Base-by-base conservation (phyloP, 1,140 invertebrate genomes). In the Apis cerana region DNA sequence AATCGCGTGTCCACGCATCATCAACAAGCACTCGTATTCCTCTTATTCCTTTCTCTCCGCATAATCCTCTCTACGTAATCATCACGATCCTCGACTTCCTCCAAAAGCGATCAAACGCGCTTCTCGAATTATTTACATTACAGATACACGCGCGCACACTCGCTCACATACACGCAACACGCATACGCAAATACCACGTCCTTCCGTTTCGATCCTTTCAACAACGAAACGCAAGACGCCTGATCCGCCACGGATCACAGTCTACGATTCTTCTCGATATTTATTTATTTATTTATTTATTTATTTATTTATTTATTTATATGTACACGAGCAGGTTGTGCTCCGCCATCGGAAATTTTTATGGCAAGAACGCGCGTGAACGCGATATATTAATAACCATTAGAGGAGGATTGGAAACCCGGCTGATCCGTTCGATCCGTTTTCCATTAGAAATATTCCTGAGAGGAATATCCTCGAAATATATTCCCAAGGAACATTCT, bases 321-420 rank as follows among this genome's bases (percentile, higher is more conserved):
- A 71, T 71, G 23, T 83, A 86, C 85, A 80, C 43, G 70, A 48
- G 69, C 69, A 19, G n/a, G 19, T 56, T 62, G 5, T 43, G 56
- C n/a, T 59, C 33, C 71, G 54, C 56, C 71, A 61, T 76, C 21
- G 43, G 52, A 62, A 17, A 19, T 33, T 88, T 71, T 86, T 90
- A 92, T 92, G 92, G 92, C 92, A 92, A 92, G 90, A 91, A 27
- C 86, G 59, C 82, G 87, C 79, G 85, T n/a, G 54, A 33, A 52
- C 62, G 33, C 62, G 68, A 27, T 52, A 67, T 43, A 75, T 74
- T 15, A 19, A 54, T 48, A 9, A 43, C 33, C 21, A 2, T 21
- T 4, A 33, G 33, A 21, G 2, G 3, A 21, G 54, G 70, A 33
- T 61, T 61, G 54, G 33, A 17, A 17, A 54, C 19, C 54, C 21